A percentile compares a stretch with the other conserved stretches of the same genome.
Conservation (phyloP, 1,140 invertebrate genomes). For the Wasmannia auropunctata region DNA sequence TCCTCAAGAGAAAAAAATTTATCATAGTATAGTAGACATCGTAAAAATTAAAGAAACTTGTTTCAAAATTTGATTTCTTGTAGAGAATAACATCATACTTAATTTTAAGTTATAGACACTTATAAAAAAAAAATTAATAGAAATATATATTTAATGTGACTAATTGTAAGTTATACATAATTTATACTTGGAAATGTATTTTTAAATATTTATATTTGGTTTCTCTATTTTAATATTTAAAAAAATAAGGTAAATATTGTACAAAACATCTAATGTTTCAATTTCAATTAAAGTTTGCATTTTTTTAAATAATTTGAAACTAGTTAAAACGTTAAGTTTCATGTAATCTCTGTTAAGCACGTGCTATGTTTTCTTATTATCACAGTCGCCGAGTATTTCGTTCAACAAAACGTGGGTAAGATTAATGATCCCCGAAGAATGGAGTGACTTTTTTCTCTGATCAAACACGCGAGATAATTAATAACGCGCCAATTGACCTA, state of each 20-base stretch:
- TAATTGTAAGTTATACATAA: not conserved
- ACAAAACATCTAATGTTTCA: not conserved
- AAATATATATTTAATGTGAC: not conserved
- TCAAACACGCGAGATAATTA: constrained; percentile 40
- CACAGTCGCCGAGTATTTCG: constrained; percentile 1
- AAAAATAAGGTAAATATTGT: not conserved
- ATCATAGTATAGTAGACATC: not conserved
- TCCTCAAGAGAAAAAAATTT: not conserved
- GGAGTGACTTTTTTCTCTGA: not conserved
- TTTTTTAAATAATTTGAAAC: not conserved
- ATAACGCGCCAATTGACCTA: constrained; percentile 27
- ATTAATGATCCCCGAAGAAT: constrained; percentile 30
- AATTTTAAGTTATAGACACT: not conserved
- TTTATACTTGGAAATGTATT: not conserved
- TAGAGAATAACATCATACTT: too few species aligned
- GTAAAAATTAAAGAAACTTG: not conserved
- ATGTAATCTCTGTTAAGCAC: constrained; percentile 10
- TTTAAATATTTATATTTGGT: not conserved
- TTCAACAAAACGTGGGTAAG: not conserved
- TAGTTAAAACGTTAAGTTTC: not conserved
- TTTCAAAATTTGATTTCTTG: too few species aligned
- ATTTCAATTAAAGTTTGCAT: not conserved
- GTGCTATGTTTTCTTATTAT: constrained; percentile 36
- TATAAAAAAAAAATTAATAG: not conserved
- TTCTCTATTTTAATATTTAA: not conserved